These are phyloP conservation scores for Nezara viridula DNA, from an alignment of 2,888 invertebrate species.

Conservation along the genomic window DNA sequence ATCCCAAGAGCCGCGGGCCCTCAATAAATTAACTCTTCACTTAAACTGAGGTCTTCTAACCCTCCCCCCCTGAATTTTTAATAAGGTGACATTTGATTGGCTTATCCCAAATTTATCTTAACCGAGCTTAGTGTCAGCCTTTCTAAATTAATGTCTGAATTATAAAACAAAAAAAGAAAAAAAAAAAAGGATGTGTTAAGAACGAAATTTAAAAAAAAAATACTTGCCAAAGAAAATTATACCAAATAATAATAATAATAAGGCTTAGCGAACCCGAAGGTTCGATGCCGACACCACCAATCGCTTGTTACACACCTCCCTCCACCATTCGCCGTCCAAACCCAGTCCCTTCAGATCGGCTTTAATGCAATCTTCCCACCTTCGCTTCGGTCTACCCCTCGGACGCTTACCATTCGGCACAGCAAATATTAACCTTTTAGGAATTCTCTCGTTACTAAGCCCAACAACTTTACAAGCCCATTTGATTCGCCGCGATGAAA, in stretches of 20 bases:
- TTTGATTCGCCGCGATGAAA: too few species aligned
- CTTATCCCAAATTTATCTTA: slow-evolving; percentile 40
- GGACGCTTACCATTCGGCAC: too few species aligned
- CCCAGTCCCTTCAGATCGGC: too few species aligned
- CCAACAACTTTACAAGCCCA: too few species aligned
- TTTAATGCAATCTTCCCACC: too few species aligned
- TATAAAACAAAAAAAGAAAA: neutral
- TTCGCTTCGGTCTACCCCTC: too few species aligned
- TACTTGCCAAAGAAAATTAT: neutral
- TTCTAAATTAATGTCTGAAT: slow-evolving; percentile 14
- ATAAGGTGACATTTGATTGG: slow-evolving; percentile 46
- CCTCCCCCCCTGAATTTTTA: slow-evolving; percentile 37
- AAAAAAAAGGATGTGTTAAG: neutral
- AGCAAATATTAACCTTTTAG: too few species aligned
- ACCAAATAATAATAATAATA: neutral
- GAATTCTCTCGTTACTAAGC: too few species aligned
- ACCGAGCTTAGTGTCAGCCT: neutral
- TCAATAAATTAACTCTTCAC: slow-evolving; percentile 46
- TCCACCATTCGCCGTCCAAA: too few species aligned
- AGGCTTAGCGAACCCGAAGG: too few species aligned
- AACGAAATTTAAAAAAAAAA: neutral
- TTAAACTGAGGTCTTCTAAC: slow-evolving; percentile 30
- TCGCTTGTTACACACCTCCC: too few species aligned
- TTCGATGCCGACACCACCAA: too few species aligned
- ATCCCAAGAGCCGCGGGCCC: neutral